Conservation (phyloP, 2,888 invertebrate species). For the Agrilus cyanescens region DNA sequence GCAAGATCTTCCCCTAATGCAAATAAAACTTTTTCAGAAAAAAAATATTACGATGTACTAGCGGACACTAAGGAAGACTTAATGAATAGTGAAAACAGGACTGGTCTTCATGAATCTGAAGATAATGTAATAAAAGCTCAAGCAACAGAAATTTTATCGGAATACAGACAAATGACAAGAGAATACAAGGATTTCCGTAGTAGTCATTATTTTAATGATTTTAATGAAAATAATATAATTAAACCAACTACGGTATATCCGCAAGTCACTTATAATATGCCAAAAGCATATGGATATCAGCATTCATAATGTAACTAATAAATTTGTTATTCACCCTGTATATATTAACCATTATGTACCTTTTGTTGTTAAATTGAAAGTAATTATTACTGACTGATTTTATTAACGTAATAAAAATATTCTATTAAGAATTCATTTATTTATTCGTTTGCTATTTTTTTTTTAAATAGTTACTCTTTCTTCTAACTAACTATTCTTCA, state of each 20-base stretch:
- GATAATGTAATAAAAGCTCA: slow-evolving; percentile 37
- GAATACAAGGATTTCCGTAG: slow-evolving; percentile 42
- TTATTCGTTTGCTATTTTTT: no score
- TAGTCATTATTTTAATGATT: slow-evolving; percentile 22
- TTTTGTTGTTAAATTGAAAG: no score
- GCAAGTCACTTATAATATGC: slow-evolving; percentile 47
- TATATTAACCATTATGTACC: no score
- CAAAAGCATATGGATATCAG: slow-evolving; percentile 32
- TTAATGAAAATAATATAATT: slow-evolving; percentile 15
- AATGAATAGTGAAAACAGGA: slow-evolving; percentile 12
- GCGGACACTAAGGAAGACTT: background rate
- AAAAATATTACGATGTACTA: slow-evolving; percentile 1
- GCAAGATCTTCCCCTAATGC: slow-evolving; percentile 40
- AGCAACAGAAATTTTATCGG: slow-evolving; percentile 43
- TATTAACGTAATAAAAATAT: no score
- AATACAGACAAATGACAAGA: slow-evolving; percentile 40
- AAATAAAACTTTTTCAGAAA: slow-evolving; percentile 7
- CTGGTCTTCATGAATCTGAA: slow-evolving; percentile 20
- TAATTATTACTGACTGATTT: no score
- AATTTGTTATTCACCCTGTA: no score
- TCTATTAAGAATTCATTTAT: no score
- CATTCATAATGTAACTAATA: no score
- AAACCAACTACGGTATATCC: slow-evolving; percentile 42
- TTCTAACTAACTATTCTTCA: no score
- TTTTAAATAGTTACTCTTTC: no score